phyloP scores from a whole-genome alignment of 2,113 vertebrate species.

The Elephantulus edwardii region DNA sequence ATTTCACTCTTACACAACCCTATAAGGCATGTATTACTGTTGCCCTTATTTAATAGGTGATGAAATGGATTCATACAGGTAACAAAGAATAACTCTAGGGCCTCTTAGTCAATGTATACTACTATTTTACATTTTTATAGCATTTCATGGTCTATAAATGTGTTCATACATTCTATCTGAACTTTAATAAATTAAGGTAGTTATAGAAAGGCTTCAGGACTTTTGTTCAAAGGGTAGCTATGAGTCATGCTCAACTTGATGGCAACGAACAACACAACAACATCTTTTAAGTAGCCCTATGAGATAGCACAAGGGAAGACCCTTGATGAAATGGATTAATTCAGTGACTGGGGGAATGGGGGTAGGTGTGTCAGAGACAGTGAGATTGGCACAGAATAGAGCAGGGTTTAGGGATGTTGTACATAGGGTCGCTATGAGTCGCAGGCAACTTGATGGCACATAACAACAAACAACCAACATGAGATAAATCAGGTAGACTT shows the following conservation, averaged over 20 bases:
- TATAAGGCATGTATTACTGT: neutral
- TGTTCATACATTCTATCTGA: neutral
- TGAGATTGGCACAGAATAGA: too few species aligned
- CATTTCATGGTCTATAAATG: neutral
- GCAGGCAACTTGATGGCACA: too few species aligned
- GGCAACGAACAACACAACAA: too few species aligned
- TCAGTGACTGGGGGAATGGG: too few species aligned
- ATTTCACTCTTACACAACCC: neutral
- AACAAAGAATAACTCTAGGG: neutral
- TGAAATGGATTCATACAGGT: neutral
- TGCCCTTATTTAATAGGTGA: neutral
- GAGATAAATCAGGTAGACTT: neutral
- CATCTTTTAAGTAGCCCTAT: neutral
- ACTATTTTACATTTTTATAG: neutral
- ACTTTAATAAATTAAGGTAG: neutral
- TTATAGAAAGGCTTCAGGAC: too few species aligned
- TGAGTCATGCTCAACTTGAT: too few species aligned
- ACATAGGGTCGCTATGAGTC: too few species aligned
- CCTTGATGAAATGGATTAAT: too few species aligned
- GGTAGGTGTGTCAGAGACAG: too few species aligned
- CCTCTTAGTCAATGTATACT: neutral
- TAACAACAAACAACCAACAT: too few species aligned
- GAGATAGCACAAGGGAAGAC: neutral
- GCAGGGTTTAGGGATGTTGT: too few species aligned
- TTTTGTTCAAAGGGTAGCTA: too few species aligned